These are phyloP conservation scores for Syritta pipiens DNA, from an alignment of 2,888 invertebrate species.

Conservation along the genomic window DNA sequence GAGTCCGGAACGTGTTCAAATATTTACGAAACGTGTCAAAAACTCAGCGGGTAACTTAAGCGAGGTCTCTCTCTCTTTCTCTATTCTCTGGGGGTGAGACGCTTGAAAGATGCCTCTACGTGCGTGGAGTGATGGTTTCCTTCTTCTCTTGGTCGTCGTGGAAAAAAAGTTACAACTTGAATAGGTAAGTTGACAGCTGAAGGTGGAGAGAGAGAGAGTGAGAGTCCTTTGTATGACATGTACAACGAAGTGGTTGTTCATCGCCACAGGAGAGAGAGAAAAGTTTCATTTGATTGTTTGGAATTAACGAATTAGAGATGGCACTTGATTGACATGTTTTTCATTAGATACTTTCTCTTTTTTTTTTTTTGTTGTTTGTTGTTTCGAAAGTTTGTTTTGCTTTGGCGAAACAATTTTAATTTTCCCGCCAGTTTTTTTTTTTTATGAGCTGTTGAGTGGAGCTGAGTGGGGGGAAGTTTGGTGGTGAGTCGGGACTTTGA, in stretches of 20 bases:
- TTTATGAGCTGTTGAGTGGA: no score
- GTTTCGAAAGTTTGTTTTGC: neutral
- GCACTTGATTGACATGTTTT: slow-evolving; percentile 65
- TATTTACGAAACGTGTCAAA: slow-evolving; percentile 79
- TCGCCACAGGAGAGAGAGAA: neutral
- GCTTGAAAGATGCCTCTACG: slow-evolving; percentile 34
- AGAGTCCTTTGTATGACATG: slow-evolving; percentile 28
- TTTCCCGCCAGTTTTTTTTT: no score
- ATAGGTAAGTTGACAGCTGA: slow-evolving; percentile 21
- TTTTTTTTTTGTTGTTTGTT: slow-evolving; percentile 21
- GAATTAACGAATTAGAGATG: slow-evolving; percentile 54
- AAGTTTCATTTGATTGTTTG: slow-evolving; percentile 33
- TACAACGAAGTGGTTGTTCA: slow-evolving; percentile 3
- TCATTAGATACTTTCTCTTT: slow-evolving; percentile 49
- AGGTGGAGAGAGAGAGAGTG: no score
- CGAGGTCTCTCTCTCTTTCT: neutral
- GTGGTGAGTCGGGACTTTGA: no score
- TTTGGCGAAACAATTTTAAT: slow-evolving; percentile 9
- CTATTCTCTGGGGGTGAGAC: neutral
- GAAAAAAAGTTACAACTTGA: slow-evolving; percentile 14
- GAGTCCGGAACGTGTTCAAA: slow-evolving; percentile 75
- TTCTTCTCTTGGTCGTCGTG: neutral
- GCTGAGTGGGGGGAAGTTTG: no score
- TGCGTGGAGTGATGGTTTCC: slow-evolving; percentile 5
- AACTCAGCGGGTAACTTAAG: slow-evolving; percentile 68